Evolutionary conservation across 2,113 vertebrate species (phyloP), one percentile per base, ranked within the genome.

Genomic region (Suricata suricatta): DNA sequence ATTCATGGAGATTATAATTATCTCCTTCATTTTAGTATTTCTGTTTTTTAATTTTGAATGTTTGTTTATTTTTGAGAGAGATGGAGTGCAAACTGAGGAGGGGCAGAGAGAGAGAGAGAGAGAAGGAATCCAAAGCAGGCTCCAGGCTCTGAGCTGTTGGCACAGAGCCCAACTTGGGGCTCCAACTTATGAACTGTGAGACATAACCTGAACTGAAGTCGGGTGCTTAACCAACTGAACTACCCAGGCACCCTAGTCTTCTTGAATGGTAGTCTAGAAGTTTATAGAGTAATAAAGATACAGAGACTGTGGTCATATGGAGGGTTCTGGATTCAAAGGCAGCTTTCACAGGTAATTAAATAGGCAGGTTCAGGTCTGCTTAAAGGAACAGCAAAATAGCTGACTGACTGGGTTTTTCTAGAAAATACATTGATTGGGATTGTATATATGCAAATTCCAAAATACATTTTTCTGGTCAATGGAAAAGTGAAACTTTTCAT

Each of bases 271-370:
- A 1, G n/a, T 81, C 89, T 88, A 86, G 82, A 68, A 88, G 19
- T 25, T 60, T 5, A 0, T 41, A 88, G 93, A 96, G 93, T 97
- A 96, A 96, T 47, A 47, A 47, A 9, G 33, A 19, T 38, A 35
- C 50, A 91, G 97, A 94, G 94, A 76, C 63, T 85, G 25, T 90
- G 19, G 98, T 94, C 95, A 41, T 44, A 96, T 88, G 95, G 63
- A 97, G 96, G 93, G 83, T 38, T 4, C 10, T 11, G 64, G 7
- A 69, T 84, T 83, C 74, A 82, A 57, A 98, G 84, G 96, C 93
- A 98, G 86, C 97, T 97, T 96, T 72, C 90, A 23, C 96, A 29
- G 88, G 77, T 95, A 88, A 94, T 96, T 97, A 97, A 98, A 98
- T 81, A 97, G 95, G 89, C 97, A 96, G 0, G 76, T 97, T 92